phyloP scores from a whole-genome alignment of 2,113 vertebrate species.

The Sinocyclocheilus rhinocerous region DNA sequence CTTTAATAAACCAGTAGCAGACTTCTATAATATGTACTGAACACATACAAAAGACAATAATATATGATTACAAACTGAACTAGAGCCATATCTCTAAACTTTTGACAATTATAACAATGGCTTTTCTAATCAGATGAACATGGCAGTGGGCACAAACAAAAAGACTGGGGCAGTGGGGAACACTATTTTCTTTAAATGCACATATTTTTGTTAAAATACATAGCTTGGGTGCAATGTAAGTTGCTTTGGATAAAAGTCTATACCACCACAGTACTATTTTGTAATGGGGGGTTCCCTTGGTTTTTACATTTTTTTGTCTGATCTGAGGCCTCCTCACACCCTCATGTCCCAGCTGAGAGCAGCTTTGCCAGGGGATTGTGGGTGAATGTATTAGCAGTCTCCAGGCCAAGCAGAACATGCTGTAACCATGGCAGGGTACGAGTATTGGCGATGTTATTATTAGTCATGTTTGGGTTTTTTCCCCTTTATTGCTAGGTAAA shows the following conservation, averaged over 20 bases:
- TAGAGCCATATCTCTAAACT: conserved; percentile 47
- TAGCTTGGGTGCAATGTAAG: background rate
- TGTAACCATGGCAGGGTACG: conserved; percentile 57
- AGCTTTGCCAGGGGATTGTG: conserved; percentile 60
- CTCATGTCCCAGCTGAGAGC: background rate
- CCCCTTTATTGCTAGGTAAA: conserved; percentile 41
- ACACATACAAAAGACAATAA: background rate
- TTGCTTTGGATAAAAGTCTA: background rate
- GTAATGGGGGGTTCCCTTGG: background rate
- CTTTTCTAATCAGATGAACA: background rate
- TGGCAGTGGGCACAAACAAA: background rate
- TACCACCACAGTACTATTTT: background rate
- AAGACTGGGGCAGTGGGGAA: background rate
- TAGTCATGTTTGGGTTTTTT: conserved; percentile 34
- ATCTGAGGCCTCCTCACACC: background rate
- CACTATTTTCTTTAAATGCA: background rate
- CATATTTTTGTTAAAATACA: background rate
- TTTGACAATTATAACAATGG: conserved; percentile 43
- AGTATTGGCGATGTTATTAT: conserved; percentile 43
- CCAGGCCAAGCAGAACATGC: conserved; percentile 62
- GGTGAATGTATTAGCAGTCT: conserved; percentile 60
- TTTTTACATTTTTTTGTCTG: background rate
- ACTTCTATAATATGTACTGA: conserved; percentile 21
- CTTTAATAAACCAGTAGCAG: conserved; percentile 10
- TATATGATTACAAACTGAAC: background rate